These are phyloP conservation scores for Saturnia japonica DNA, from an alignment of 2,888 invertebrate species.

Conservation along the genomic window DNA sequence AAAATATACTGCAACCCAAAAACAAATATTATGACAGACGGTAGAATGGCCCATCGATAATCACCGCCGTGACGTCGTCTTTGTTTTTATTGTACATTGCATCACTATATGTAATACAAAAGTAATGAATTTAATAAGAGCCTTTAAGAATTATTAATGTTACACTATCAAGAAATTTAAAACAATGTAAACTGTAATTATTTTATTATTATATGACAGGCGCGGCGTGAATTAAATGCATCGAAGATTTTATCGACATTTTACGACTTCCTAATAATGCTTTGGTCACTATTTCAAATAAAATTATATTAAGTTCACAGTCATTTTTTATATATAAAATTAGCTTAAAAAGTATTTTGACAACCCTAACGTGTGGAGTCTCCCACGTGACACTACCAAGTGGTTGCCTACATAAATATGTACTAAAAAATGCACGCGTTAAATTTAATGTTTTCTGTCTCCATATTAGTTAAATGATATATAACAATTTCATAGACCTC, in stretches of 20 bases:
- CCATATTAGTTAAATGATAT: neutral
- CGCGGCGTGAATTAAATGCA: neutral
- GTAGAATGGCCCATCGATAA: no score
- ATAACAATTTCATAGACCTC: neutral
- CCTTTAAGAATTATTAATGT: neutral
- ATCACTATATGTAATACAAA: neutral
- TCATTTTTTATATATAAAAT: neutral
- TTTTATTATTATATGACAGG: no score
- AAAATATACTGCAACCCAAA: no score
- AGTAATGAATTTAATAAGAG: neutral
- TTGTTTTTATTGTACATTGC: no score
- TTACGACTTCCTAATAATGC: neutral
- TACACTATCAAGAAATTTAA: neutral
- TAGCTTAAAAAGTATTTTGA: neutral
- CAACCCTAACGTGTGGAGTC: conserved; percentile 3
- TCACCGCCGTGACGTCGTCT: no score
- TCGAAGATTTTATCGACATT: neutral
- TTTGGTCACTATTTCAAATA: neutral
- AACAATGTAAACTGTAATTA: neutral
- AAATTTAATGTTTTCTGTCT: conserved; percentile 3
- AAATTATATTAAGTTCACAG: neutral
- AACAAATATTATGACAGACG: no score
- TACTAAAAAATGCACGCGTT: conserved; percentile 12
- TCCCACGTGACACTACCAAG: conserved; percentile 3
- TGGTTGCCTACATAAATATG: conserved; percentile 11